Percentiles rank a stretch among this genome's conserved stretches.
Conservation (phyloP, 2,113 vertebrate genomes). For the Thermophis baileyi region DNA sequence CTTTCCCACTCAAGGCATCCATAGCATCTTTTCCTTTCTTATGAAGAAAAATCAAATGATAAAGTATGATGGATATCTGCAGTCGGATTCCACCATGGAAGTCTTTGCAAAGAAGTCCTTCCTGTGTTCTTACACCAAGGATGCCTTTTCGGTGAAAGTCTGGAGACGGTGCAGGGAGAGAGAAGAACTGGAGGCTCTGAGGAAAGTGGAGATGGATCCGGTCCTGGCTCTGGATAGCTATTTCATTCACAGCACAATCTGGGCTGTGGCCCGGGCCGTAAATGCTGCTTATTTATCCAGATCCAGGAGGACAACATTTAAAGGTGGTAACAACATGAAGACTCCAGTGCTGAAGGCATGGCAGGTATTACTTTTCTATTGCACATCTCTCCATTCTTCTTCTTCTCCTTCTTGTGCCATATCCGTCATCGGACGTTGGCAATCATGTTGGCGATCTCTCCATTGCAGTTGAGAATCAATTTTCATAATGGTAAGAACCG, state of each 20-base stretch:
- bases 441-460: too few relatives aligned
- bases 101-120: neutral
- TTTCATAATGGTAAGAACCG: neutral
- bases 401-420: too few relatives aligned
- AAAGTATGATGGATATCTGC: neutral
- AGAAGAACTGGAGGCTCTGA: neutral
- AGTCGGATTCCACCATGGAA: neutral
- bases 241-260: neutral
- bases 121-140: neutral
- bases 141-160: neutral
- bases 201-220: neutral
- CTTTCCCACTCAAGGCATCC: neutral
- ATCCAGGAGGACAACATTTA: neutral
- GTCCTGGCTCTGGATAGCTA: neutral
- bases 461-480: neutral
- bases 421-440: too few relatives aligned
- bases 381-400: neutral
- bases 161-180: neutral
- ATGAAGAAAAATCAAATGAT: neutral
- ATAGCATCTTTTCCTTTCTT: neutral
- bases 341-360: neutral
- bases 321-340: neutral
- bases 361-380: neutral
- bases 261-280: neutral
- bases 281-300: neutral